These are phyloP conservation scores for Scolopax mira DNA, from an alignment of 2,113 vertebrate species.

Conservation along the genomic window DNA sequence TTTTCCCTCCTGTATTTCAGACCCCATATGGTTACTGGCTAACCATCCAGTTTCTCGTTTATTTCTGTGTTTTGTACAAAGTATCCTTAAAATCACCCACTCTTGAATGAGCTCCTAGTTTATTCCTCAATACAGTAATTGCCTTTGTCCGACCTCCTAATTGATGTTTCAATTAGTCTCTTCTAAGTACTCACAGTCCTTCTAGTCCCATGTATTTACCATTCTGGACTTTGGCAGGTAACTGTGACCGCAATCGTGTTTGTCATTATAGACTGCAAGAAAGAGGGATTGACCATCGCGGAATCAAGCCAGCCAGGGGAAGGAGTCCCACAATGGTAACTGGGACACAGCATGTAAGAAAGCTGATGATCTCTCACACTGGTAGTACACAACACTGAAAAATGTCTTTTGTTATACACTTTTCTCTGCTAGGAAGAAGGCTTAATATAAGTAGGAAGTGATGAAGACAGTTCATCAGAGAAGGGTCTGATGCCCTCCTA, in stretches of 20 bases:
- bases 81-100: background rate
- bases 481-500: background rate
- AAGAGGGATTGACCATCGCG: background rate
- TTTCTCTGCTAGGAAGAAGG: background rate
- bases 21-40: background rate
- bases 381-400: background rate
- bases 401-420: no score
- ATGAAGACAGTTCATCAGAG: background rate
- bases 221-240: background rate
- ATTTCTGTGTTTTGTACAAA: background rate
- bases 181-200: background rate
- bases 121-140: background rate
- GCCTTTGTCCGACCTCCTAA: background rate
- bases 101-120: background rate
- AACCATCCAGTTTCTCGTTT: background rate
- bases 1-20: accelerated
- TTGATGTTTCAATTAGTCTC: background rate
- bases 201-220: background rate
- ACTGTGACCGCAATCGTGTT: background rate
- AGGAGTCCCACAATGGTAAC: background rate
- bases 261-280: background rate
- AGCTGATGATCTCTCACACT: background rate
- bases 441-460: background rate
- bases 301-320: background rate
- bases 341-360: background rate